A percentile compares a stretch with the other conserved stretches of the same genome.
These are phyloP conservation scores for Calvadosia cruxmelitensis DNA, from an alignment of 30 jellyfish, hydroid and myxozoan species.

Conservation along the genomic window DNA sequence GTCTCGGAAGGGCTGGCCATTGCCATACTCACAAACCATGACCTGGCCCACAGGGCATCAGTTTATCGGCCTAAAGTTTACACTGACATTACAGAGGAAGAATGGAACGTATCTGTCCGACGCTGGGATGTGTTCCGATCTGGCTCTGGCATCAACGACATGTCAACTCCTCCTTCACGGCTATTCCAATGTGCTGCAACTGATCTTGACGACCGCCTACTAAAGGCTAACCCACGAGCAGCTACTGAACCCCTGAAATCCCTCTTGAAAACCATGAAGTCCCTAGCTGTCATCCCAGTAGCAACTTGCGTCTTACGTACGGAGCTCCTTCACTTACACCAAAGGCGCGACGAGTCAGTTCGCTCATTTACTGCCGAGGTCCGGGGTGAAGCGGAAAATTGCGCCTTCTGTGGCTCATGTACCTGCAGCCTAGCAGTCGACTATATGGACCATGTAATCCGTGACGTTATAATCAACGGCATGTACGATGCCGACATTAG, in stretches of 20 bases:
- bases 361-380: too few species aligned
- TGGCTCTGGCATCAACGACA: not conserved
- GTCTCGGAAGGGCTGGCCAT: too few species aligned
- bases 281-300: not conserved
- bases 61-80: too few species aligned
- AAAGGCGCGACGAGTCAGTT: not conserved
- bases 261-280: not conserved
- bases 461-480: too few species aligned
- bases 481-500: too few species aligned
- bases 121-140: slow-evolving; percentile 1
- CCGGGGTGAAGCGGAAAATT: too few species aligned
- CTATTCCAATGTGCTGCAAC: not conserved
- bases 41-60: too few species aligned
- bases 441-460: not conserved
- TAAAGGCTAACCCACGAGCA: not conserved
- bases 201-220: not conserved
- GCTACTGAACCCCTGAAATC: not conserved
- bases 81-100: too few species aligned
- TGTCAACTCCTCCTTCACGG: not conserved
- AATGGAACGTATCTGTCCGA: not conserved
- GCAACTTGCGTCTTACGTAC: not conserved
- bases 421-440: not conserved
- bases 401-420: too few species aligned
- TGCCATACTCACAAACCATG: too few species aligned
- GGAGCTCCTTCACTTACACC: not conserved